phyloP scores from a whole-genome alignment of 2,888 invertebrate genomes.

The Mimas tiliae region DNA sequence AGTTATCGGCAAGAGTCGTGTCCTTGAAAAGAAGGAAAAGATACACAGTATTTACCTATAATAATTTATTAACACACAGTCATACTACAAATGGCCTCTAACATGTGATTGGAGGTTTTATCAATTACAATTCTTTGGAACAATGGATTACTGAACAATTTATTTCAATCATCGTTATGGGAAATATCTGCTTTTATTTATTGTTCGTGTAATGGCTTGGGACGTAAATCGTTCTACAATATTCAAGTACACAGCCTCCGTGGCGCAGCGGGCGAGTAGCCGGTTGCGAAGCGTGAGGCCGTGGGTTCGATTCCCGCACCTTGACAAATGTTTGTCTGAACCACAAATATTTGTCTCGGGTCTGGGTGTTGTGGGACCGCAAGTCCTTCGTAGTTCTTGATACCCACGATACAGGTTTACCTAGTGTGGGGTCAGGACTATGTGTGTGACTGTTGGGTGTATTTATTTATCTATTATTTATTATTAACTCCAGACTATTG shows the following conservation, averaged over 20 bases:
- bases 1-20: not conserved
- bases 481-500: no score
- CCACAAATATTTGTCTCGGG: no score
- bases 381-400: no score
- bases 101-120: not conserved
- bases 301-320: no score
- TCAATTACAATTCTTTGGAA: conserved; percentile 34
- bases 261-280: no score
- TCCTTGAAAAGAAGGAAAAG: not conserved
- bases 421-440: no score
- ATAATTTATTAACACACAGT: not conserved
- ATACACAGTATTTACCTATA: not conserved
- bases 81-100: not conserved
- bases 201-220: conserved; percentile 52
- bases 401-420: no score
- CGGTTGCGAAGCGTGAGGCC: no score
- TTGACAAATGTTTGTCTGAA: no score
- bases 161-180: conserved; percentile 56
- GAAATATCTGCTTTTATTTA: conserved; percentile 52
- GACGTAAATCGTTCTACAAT: not conserved
- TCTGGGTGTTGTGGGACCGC: no score
- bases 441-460: no score
- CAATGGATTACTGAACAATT: conserved; percentile 67
- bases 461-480: no score
- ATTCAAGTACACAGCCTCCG: not conserved